Evolutionary conservation across 2,888 invertebrate genomes (phyloP).

Genomic region (Isotomurus palustris): DNA sequence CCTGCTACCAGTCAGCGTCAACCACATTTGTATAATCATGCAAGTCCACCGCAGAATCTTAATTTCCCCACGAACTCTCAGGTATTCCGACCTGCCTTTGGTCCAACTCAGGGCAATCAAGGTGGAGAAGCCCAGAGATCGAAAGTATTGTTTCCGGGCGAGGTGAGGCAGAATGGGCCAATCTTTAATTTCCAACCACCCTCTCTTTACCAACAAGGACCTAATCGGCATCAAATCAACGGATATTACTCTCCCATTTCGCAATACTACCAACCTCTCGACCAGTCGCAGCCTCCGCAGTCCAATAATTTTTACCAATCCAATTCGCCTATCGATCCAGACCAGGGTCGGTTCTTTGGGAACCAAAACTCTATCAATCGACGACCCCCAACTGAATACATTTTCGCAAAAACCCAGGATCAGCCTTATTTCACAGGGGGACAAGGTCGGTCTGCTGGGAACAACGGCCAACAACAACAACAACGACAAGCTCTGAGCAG

Average conservation of each 20-base stretch:
- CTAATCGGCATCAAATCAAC: slow-evolving; percentile 27
- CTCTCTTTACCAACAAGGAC: slow-evolving; percentile 19
- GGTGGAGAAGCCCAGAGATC: slow-evolving; percentile 9
- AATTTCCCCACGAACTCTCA: slow-evolving; percentile 2
- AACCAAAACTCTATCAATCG: no score
- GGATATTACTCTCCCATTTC: slow-evolving; percentile 46
- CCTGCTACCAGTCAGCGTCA: slow-evolving; percentile 19
- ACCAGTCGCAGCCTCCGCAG: slow-evolving; percentile 23
- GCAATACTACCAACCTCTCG: slow-evolving; percentile 38
- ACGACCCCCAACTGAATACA: no score
- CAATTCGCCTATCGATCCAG: no score
- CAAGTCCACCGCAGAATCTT: slow-evolving; percentile 13
- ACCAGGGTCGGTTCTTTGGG: no score
- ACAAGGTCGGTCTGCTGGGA: background rate
- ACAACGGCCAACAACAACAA: background rate
- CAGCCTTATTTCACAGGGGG: slow-evolving; percentile 23
- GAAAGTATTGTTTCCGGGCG: slow-evolving; percentile 23
- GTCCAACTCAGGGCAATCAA: slow-evolving; percentile 27
- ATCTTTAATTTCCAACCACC: slow-evolving; percentile 32
- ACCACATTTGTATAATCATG: slow-evolving; percentile 34
- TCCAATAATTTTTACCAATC: slow-evolving; percentile 29
- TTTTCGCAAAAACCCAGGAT: background rate
- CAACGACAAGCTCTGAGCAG: slow-evolving; percentile 12
- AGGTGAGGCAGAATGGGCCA: slow-evolving; percentile 24
- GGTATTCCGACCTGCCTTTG: slow-evolving; percentile 43